A percentile compares a stretch with the other conserved stretches of the same genome.
Conservation (phyloP, 2,797 vertebrate genomes). For the Octomys mimax region DNA sequence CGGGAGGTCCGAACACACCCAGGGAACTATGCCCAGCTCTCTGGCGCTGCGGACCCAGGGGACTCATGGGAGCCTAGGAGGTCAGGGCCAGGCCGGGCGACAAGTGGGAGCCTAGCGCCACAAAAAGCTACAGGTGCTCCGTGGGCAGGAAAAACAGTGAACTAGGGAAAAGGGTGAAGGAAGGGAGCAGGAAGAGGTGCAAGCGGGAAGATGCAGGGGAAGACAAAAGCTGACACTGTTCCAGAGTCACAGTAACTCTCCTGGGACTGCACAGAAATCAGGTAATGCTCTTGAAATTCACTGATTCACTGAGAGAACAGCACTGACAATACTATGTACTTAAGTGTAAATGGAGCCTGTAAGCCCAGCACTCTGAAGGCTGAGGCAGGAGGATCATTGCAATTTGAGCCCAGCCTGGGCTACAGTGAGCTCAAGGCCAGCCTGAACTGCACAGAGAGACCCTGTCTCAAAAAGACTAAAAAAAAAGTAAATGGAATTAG, state of each 20-base stretch:
- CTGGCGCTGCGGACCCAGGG: background rate
- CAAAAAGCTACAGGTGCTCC: background rate
- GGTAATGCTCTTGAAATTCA: conserved; percentile 49
- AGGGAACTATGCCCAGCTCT: background rate
- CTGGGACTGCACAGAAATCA: background rate
- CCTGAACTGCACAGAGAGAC: no score
- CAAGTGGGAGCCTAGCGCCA: background rate
- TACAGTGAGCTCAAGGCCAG: no score
- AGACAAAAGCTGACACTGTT: background rate
- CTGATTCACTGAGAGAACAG: background rate
- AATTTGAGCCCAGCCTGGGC: no score
- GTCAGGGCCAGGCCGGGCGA: background rate
- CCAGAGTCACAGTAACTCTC: background rate
- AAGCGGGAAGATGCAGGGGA: background rate
- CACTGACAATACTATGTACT: background rate
- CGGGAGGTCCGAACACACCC: background rate
- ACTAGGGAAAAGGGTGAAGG: background rate
- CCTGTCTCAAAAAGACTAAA: no score
- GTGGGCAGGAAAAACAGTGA: no score
- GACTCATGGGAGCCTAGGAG: background rate
- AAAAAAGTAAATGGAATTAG: conserved; percentile 17
- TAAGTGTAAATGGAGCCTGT: conserved; percentile 7
- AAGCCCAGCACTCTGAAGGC: no score
- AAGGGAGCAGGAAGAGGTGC: background rate
- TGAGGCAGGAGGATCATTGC: no score